Percentiles rank a stretch among this genome's conserved stretches.
Evolutionary conservation across 2,797 vertebrate species (phyloP).

Genomic region (Chaetophractus vellerosus): DNA sequence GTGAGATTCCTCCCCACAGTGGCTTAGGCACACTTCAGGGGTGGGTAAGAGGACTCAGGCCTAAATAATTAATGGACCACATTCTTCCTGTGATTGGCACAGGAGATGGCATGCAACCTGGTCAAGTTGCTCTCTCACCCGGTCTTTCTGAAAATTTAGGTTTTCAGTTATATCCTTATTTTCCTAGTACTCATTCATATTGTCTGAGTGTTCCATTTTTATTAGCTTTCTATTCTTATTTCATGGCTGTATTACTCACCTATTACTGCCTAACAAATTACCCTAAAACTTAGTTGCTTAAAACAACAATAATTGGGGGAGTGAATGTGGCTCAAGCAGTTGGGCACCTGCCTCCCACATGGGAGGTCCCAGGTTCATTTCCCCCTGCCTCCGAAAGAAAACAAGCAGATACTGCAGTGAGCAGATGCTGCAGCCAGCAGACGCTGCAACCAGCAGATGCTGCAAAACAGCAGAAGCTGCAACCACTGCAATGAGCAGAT

Average conservation of each 20-base stretch:
- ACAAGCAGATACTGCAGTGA: no score
- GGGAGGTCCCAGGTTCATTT: no score
- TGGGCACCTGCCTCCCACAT: no score
- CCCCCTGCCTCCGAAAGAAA: no score
- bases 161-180: not conserved
- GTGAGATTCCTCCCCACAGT: not conserved
- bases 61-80: no score
- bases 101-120: no score
- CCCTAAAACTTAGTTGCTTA: not conserved
- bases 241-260: not conserved
- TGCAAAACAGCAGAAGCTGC: no score
- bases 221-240: not conserved
- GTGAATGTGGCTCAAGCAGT: no score
- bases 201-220: not conserved
- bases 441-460: no score
- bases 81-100: not conserved
- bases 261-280: not conserved
- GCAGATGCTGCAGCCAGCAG: no score
- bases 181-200: not conserved
- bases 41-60: not conserved
- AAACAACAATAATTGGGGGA: not conserved
- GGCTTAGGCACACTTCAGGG: not conserved
- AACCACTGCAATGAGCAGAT: no score
- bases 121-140: not conserved
- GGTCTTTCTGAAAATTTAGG: not conserved